phyloP scores from a whole-genome alignment of 2,888 invertebrate species.

The Euplexia lucipara region DNA sequence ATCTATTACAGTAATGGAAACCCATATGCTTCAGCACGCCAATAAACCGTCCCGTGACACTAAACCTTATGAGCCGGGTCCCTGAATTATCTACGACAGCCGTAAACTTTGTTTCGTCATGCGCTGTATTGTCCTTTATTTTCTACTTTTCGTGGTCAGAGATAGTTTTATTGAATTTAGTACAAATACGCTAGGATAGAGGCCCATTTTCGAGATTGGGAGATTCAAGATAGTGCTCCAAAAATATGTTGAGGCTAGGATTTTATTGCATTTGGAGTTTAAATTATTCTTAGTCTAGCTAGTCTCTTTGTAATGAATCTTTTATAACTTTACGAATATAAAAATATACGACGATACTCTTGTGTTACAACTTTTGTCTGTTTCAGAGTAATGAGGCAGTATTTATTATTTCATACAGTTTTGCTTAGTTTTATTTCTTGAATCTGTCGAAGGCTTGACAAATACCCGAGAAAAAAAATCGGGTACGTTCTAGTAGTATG shows the following conservation, averaged over 20 bases:
- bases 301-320: conserved; percentile 11
- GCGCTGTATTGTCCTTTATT: conserved; percentile 62
- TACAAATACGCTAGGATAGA: conserved; percentile 40
- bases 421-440: conserved; percentile 1
- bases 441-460: conserved; percentile 10
- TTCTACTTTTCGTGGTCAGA: conserved; percentile 55
- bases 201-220: conserved; percentile 35
- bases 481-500: conserved; percentile 1
- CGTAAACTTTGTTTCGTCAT: conserved; percentile 70
- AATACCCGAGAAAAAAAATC: conserved; percentile 24
- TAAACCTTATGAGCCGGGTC: conserved; percentile 67
- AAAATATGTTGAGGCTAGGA: conserved; percentile 16
- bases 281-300: conserved; percentile 11
- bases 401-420: conserved; percentile 17
- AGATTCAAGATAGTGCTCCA: conserved; percentile 14
- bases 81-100: conserved; percentile 69
- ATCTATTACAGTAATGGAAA: conserved; percentile 68
- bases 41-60: conserved; percentile 66
- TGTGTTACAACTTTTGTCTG: background rate
- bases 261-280: conserved; percentile 30
- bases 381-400: conserved; percentile 11
- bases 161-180: conserved; percentile 63
- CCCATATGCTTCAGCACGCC: conserved; percentile 64
- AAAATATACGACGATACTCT: conserved; percentile 2
- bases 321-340: conserved; percentile 18